A percentile compares a stretch with the other conserved stretches of the same genome.
Evolutionary conservation across 2,797 vertebrate genomes (phyloP).

Genomic region (Pipistrellus pipistrellus): DNA sequence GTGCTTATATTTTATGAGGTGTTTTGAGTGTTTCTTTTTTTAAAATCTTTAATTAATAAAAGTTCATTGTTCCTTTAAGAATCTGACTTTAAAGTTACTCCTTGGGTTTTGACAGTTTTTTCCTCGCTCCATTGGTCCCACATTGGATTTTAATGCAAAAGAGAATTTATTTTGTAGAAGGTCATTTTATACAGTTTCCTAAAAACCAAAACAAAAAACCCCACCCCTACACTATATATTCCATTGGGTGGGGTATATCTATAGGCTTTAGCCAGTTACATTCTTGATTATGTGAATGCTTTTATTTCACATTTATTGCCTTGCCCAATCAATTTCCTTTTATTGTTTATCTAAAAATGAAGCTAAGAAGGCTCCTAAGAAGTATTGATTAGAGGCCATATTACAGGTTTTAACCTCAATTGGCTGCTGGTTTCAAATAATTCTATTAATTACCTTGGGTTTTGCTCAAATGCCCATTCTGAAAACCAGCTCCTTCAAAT

Average conservation of each 20-base stretch:
- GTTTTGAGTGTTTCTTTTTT: slow-evolving; percentile 29
- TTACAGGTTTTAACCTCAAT: slow-evolving; percentile 46
- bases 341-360: slow-evolving; percentile 62
- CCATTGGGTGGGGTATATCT: not conserved
- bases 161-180: not conserved
- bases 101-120: slow-evolving; percentile 35
- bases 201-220: not conserved
- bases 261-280: slow-evolving; percentile 31
- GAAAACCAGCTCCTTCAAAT: slow-evolving; percentile 68
- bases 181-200: slow-evolving; percentile 40
- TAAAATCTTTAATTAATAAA: slow-evolving; percentile 38
- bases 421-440: slow-evolving; percentile 48
- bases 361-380: not conserved
- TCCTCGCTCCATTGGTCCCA: not conserved
- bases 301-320: slow-evolving; percentile 63
- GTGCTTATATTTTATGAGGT: slow-evolving; percentile 25
- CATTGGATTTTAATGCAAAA: slow-evolving; percentile 34
- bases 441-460: slow-evolving; percentile 49
- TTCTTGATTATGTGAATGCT: slow-evolving; percentile 12
- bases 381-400: slow-evolving; percentile 54
- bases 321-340: slow-evolving; percentile 56
- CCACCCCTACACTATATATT: not conserved
- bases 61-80: slow-evolving; percentile 10
- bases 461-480: slow-evolving; percentile 56
- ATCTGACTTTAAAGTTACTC: slow-evolving; percentile 44